Base-by-base conservation (phyloP, 92 coral and sea anemone genomes). In the Chrysogorgia sp. region DNA sequence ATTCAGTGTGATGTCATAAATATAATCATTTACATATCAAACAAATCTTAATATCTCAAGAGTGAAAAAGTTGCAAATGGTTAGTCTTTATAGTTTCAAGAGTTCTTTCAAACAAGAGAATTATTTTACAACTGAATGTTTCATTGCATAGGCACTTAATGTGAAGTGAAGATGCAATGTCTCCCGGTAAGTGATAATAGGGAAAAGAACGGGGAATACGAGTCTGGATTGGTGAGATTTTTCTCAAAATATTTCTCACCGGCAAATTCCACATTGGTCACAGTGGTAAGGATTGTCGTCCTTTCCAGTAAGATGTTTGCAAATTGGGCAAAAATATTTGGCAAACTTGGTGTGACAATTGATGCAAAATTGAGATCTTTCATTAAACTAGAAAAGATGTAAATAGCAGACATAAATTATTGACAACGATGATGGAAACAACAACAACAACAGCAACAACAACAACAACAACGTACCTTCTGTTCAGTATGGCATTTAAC, bases 241-340 rank as follows among this genome's bases (percentile, higher is more conserved):
- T 81, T 37, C 5, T 37, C 5, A 5, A 12, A 5, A 37, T 4
- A 12, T 37, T 37, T 37, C 43, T 33, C 31, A 64, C 86, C 90
- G 84, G 40, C 97, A 91, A 2, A 91, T 91, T 0, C 97, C 93
- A 49, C 97, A 91, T 58, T 85, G 69, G 26, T 76, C 79, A 28
- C 97, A 92, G 64, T 92, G 97, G 52, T 90, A 92, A 0, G 94
- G 97, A 20, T 81, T 80, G 65, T 92, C 90, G 29, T 92, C 97
- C 14, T 66, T 77, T 5, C 90, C 88, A 0, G 97, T 92, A 33
- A 86, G 90, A 65, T 90, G 97, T 64, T 88, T 90, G 32, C 97
- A 90, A 13, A 83, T 76, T 1, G 86, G 82, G 64, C 97, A 92
- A 64, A 88, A 92, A 64, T 90, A 92, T 5, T 83, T 90, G 0